phyloP scores from a whole-genome alignment of 2,888 invertebrate species.

The Tigriopus californicus region DNA sequence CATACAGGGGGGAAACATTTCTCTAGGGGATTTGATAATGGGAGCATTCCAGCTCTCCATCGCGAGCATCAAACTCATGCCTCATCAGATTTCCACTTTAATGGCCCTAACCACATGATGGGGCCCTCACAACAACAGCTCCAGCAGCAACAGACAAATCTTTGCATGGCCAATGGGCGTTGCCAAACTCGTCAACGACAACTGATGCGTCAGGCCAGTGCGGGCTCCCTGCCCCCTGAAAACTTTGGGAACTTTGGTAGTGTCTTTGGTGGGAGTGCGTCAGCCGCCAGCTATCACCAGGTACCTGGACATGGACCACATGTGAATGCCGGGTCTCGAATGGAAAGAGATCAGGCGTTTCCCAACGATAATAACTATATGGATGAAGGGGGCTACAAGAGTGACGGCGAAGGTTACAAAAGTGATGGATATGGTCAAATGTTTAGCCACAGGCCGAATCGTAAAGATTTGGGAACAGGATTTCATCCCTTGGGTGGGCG shows the following conservation, averaged over 20 bases:
- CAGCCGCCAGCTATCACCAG: background rate
- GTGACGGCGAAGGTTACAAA: constrained; percentile 3
- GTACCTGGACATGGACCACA: background rate
- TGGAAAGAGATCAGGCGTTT: background rate
- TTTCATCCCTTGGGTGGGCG: background rate
- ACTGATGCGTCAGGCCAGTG: background rate
- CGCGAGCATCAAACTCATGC: too few relatives aligned
- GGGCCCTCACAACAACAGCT: background rate
- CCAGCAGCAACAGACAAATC: background rate
- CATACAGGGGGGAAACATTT: background rate
- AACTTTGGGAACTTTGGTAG: background rate
- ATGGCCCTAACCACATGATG: too few relatives aligned
- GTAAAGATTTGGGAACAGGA: background rate
- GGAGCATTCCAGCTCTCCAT: too few relatives aligned
- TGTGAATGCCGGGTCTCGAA: background rate
- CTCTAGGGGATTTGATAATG: background rate
- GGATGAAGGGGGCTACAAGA: constrained; percentile 8
- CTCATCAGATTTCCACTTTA: too few relatives aligned
- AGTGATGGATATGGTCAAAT: background rate
- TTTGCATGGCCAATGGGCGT: too few relatives aligned
- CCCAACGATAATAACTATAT: background rate
- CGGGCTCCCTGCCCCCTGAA: background rate
- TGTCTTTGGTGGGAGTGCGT: background rate
- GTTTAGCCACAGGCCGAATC: background rate
- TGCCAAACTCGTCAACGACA: background rate